Evolutionary conservation across 23 tunicate genomes (phyloP).

Genomic region (Corella eumyota): DNA sequence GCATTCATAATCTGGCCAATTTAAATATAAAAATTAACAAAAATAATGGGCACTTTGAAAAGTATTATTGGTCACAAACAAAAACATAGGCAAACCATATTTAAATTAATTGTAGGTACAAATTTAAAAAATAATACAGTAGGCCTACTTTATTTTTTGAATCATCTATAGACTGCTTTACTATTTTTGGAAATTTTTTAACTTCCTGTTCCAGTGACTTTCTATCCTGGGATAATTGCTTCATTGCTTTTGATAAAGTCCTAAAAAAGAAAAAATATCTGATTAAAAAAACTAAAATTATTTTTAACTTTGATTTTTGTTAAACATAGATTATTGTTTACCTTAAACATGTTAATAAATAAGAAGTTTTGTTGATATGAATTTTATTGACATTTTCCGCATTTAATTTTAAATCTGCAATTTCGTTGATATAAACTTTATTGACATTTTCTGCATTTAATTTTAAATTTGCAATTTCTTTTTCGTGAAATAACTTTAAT

Average conservation of each 20-base stretch:
- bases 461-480: conserved; percentile 47
- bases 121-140: too few species aligned
- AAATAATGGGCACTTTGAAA: not conserved
- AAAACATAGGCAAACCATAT: too few species aligned
- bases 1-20: conserved; percentile 39
- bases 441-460: conserved; percentile 26
- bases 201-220: conserved; percentile 28
- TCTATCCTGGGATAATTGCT: conserved; percentile 30
- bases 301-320: too few species aligned
- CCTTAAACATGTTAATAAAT: too few species aligned
- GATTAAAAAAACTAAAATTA: not conserved
- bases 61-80: too few species aligned
- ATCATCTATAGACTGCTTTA: conserved; percentile 44
- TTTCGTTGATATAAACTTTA: conserved; percentile 7
- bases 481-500: conserved; percentile 17
- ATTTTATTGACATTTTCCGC: conserved; percentile 19
- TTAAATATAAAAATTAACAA: not conserved
- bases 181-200: conserved; percentile 39
- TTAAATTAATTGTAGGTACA: too few species aligned
- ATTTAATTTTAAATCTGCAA: conserved; percentile 19
- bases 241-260: conserved; percentile 2
- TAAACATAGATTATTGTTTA: too few species aligned
- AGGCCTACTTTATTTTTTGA: conserved; percentile 35
- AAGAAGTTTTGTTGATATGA: conserved; percentile 9
- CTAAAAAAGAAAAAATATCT: conserved; percentile 2